Evolutionary conservation across 2,113 vertebrate genomes (phyloP), one percentile per base, ranked within the genome.

Genomic region (Boulengeromyrus knoepffleri): DNA sequence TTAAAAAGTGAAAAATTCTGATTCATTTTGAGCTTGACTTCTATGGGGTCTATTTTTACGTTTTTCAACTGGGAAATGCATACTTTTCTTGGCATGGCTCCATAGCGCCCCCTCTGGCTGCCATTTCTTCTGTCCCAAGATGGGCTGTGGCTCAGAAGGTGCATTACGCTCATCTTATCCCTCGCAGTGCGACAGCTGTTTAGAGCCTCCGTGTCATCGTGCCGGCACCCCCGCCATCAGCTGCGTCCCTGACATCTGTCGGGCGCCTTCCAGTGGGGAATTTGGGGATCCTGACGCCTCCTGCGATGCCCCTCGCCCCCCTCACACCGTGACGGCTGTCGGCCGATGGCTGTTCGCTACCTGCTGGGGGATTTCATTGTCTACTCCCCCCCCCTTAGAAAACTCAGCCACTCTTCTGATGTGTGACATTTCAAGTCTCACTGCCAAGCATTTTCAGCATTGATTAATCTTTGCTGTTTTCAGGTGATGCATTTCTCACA

Each of bases 361-460:
- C 45, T 56, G 50, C 21, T 52, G 49, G 85, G 27, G 15, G 49
- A 39, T 87, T 87, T 36, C 47, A 50, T 46, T 50, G n/a, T 47
- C 84, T 53, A 17, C 49, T 21, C 53, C 13, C 49, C 31, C 47
- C 17, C 85, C 47, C 24, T 17, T 31, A 53, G 13, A 87, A 36
- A 53, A 12, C 85, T 13, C 85, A 27, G 49, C 27, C 13, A 0
- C 47, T 19, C 49, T 47, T 87, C 27, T 87, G 50, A 87, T 53
- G 85, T 39, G 21, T 87, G 85, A 87, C 85, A 87, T 87, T 49
- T 87, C 49, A 10, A 52, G 85, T n/a, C n/a, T 87, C 46, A 3
- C 85, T 52, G 85, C 49, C 85, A 87, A 17, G 10, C n/a, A 5
- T 31, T 52, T 87, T 49, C 24, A 3, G 47, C 27, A n/a, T 49